phyloP scores from a whole-genome alignment of 2,888 invertebrate species.

The Camptogramma bilineatum region DNA sequence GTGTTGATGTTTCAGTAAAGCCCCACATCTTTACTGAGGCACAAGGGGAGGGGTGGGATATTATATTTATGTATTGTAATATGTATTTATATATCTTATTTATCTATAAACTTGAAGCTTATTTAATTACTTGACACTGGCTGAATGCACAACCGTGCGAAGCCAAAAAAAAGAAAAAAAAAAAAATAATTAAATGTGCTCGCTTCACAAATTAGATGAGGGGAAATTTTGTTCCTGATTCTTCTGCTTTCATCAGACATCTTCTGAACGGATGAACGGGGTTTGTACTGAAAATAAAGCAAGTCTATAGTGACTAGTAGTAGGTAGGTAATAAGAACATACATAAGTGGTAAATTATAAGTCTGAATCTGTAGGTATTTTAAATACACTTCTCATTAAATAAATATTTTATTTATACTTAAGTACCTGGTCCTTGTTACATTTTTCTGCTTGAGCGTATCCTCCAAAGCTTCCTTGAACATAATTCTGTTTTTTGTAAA shows the following conservation, averaged over 20 bases:
- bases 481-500: conserved; percentile 68
- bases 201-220: conserved; percentile 38
- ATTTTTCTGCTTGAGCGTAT: conserved; percentile 58
- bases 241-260: conserved; percentile 52
- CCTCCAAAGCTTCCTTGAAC: conserved; percentile 69
- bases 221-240: conserved; percentile 55
- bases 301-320: neutral
- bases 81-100: no score
- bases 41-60: no score
- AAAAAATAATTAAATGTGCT: neutral
- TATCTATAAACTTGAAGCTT: no score
- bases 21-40: no score
- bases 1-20: no score
- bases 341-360: no score
- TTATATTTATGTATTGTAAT: no score
- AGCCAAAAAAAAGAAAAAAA: no score
- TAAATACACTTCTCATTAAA: no score
- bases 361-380: neutral
- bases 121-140: no score
- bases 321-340: neutral
- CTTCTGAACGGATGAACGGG: conserved; percentile 75
- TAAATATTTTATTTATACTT: neutral
- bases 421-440: conserved; percentile 59
- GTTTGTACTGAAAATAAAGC: conserved; percentile 65
- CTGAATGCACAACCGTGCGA: no score